Conservation (phyloP, 2,797 vertebrate species). For the Rhynchonycteris naso region DNA sequence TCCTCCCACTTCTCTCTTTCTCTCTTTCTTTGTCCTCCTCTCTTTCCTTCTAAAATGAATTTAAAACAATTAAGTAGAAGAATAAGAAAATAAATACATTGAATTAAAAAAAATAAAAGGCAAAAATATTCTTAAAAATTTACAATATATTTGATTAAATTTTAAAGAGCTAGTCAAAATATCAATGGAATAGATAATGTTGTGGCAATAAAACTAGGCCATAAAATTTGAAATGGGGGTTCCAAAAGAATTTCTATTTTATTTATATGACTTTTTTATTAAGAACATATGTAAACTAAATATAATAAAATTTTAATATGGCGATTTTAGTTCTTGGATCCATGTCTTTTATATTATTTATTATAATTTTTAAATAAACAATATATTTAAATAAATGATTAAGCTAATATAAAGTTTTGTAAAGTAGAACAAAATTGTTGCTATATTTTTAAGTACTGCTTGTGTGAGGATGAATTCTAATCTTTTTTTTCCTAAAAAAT, state of each 20-base stretch:
- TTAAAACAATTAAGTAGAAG: no score
- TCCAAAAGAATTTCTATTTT: background rate
- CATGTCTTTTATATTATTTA: background rate
- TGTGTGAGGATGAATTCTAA: background rate
- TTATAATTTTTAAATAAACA: conserved; percentile 3
- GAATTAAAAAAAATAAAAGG: background rate
- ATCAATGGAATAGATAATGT: background rate
- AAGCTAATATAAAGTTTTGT: background rate
- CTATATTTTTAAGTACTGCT: background rate
- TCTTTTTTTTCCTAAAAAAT: background rate
- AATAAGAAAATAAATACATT: no score
- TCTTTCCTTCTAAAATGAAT: no score
- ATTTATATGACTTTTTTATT: background rate
- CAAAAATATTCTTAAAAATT: background rate
- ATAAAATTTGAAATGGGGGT: background rate
- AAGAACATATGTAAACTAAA: background rate
- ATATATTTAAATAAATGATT: background rate
- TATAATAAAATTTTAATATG: background rate
- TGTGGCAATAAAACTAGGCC: background rate
- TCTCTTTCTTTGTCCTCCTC: no score
- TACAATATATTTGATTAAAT: background rate
- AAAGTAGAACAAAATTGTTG: background rate
- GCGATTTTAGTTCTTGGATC: background rate
- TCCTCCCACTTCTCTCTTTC: no score
- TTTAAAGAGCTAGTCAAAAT: background rate